Evolutionary conservation across 2,797 vertebrate species (phyloP).

Genomic region (Phyllotis vaccarum): DNA sequence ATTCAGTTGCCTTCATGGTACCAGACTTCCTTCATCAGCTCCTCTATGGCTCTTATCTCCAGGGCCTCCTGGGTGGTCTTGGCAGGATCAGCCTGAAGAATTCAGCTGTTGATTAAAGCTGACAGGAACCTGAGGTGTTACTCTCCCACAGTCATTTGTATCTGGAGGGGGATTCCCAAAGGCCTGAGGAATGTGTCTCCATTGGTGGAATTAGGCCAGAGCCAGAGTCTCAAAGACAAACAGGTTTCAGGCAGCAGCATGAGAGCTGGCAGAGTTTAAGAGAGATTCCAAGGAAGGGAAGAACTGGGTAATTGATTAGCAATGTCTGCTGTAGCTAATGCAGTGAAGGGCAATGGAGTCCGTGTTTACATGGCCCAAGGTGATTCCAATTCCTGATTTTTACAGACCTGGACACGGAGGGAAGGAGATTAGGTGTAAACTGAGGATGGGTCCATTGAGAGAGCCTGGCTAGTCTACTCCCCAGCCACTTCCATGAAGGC

Average conservation of each 20-base stretch:
- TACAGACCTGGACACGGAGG: neutral
- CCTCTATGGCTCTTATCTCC: neutral
- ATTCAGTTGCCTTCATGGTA: neutral
- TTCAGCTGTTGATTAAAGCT: slow-evolving; percentile 51
- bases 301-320: neutral
- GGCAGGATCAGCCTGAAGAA: slow-evolving; percentile 11
- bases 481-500: neutral
- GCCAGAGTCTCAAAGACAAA: neutral
- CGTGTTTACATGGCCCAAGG: neutral
- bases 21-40: neutral
- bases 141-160: slow-evolving; percentile 49
- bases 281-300: neutral
- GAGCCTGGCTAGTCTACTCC: neutral
- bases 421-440: neutral
- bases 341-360: neutral
- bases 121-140: slow-evolving; percentile 49
- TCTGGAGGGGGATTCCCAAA: slow-evolving; percentile 47
- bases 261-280: neutral
- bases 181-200: slow-evolving; percentile 27
- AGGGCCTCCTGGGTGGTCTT: slow-evolving; percentile 53
- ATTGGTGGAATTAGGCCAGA: neutral
- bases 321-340: neutral
- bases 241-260: neutral
- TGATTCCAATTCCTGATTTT: neutral
- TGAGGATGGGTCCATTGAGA: neutral